Evolutionary conservation across 2,888 invertebrate species (phyloP), one percentile per base, ranked within the genome.

Genomic region (Therioaphis trifolii): DNA sequence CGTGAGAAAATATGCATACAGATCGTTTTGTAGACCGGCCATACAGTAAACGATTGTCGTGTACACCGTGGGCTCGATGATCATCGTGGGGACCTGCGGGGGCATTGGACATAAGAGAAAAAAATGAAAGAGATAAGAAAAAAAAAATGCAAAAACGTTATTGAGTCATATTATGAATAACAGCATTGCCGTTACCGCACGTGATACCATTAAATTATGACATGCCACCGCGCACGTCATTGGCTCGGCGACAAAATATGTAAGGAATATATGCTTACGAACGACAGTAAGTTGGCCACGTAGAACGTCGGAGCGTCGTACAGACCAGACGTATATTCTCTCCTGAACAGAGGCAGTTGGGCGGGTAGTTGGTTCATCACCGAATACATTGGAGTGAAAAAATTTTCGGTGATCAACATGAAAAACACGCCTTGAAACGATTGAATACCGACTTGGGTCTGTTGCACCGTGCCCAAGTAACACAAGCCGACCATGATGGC

Each of bases 381-480:
- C 0, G 95, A 94, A 88, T 97, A 97, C 94, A 97, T 95, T 0
- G 96, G 96, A 80, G 93, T 93, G 89, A 97, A 97, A 0, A 96
- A 95, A 88, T 96, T 95, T 90, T 97, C 96, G 0, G 95, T 93
- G 66, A 96, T 94, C 89, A 96, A 92, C 86, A 96, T 93, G 89
- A 96, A 97, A 9, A 97, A 89, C 0, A 94, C 94, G 5, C 97
- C 97, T 88, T 96, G 95, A 0, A 96, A 93, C 35, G 96, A 94
- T 88, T 96, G 95, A 29, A 98, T 93, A 0, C 96, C 97, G 72
- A 92, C 90, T 89, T 96, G 97, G 69, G 94, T 93, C 0, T 92
- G 89, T 0, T 91, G 89, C 9, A 92, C 91, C 1, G 94, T 93
- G 76, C 95, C 95, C 27, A 94, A 90, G 89, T 95, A 98, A 87